Conservation (phyloP, 2,888 invertebrate species). For the Halictus quadricinctus region DNA sequence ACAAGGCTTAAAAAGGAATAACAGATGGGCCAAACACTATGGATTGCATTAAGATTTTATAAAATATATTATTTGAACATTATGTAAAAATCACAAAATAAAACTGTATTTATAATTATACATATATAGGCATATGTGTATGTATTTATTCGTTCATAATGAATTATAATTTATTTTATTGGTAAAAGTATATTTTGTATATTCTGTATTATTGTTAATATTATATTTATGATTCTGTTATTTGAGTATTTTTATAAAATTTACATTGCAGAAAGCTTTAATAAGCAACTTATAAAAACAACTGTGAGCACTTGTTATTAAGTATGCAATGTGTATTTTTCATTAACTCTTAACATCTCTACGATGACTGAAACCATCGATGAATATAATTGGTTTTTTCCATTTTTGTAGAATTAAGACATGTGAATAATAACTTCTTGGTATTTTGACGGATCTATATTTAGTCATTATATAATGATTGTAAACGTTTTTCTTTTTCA, state of each 20-base stretch:
- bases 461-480: background rate
- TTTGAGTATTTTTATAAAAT: background rate
- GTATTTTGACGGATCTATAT: background rate
- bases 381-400: background rate
- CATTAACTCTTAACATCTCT: background rate
- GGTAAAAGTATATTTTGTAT: background rate
- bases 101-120: slow-evolving; percentile 14
- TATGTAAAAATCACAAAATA: slow-evolving; percentile 18
- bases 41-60: slow-evolving; percentile 83
- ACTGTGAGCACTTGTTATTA: background rate
- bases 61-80: slow-evolving; percentile 10
- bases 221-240: background rate
- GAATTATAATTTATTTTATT: background rate
- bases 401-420: too few relatives aligned
- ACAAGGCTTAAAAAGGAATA: slow-evolving; percentile 86
- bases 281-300: background rate
- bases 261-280: background rate
- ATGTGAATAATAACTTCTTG: background rate
- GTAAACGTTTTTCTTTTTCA: background rate
- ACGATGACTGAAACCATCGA: background rate
- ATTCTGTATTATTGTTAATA: background rate
- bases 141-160: background rate
- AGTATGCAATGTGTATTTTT: background rate
- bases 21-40: slow-evolving; percentile 71
- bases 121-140: background rate